A percentile compares a stretch with the other conserved stretches of the same genome.
Conservation (phyloP, 37 sponge, comb jelly and placozoan genomes). For the Ianthella basta region DNA sequence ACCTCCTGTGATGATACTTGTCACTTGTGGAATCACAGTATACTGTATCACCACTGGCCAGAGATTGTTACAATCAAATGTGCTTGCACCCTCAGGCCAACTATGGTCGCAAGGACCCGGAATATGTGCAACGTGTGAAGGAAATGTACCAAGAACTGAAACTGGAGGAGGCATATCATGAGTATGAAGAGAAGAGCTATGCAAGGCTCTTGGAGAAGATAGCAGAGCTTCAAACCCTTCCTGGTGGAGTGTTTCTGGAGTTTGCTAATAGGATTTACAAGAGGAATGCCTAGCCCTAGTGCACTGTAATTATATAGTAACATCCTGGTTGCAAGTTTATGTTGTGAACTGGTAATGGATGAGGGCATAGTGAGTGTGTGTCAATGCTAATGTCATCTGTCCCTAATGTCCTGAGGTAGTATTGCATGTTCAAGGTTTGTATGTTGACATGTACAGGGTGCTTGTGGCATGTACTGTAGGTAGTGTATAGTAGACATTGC, state of each 20-base stretch:
- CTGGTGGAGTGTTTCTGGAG: slow-evolving; percentile 73
- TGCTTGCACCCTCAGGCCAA: slow-evolving; percentile 43
- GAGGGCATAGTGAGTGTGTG: too few relatives aligned
- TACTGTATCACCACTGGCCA: neutral
- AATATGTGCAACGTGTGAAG: slow-evolving; percentile 78
- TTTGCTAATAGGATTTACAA: slow-evolving; percentile 85
- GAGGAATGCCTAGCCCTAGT: slow-evolving; percentile 49
- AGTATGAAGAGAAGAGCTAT: slow-evolving; percentile 88
- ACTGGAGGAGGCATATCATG: slow-evolving; percentile 65
- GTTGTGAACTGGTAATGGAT: too few relatives aligned
- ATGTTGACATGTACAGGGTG: too few relatives aligned
- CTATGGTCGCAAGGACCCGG: slow-evolving; percentile 78
- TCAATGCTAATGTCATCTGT: too few relatives aligned
- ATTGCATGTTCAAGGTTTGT: too few relatives aligned
- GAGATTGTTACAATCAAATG: neutral
- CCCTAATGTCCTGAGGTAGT: too few relatives aligned
- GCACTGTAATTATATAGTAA: too few relatives aligned
- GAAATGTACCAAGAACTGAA: slow-evolving; percentile 70
- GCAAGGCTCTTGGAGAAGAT: slow-evolving; percentile 53
- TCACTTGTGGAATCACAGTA: neutral
- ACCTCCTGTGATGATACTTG: too few relatives aligned
- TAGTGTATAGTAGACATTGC: too few relatives aligned
- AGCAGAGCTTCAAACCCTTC: slow-evolving; percentile 40
- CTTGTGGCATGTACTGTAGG: too few relatives aligned
- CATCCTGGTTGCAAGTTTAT: too few relatives aligned